Evolutionary conservation across 2,797 vertebrate species (phyloP).

Genomic region (Anguilla obscura): DNA sequence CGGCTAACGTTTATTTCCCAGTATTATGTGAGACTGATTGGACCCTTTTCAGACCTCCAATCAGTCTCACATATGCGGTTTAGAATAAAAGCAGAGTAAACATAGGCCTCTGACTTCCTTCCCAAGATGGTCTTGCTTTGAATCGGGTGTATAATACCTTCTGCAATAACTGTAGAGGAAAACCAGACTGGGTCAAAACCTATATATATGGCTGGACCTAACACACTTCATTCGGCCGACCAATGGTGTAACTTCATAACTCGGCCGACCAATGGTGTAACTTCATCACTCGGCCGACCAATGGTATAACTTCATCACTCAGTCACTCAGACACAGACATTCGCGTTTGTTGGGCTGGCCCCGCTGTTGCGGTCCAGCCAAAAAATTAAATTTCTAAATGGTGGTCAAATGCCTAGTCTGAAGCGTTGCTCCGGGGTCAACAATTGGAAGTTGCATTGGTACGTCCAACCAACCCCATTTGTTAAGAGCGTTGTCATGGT

Average conservation of each 20-base stretch:
- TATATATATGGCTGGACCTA: too few relatives aligned
- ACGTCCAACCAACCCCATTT: too few relatives aligned
- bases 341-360: too few relatives aligned
- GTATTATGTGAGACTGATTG: background rate
- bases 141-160: background rate
- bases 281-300: too few relatives aligned
- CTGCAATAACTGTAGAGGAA: background rate
- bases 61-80: background rate
- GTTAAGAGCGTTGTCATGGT: too few relatives aligned
- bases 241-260: too few relatives aligned
- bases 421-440: background rate
- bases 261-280: too few relatives aligned
- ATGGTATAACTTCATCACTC: too few relatives aligned
- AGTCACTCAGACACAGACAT: too few relatives aligned
- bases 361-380: too few relatives aligned
- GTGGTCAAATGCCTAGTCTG: background rate
- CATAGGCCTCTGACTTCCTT: background rate
- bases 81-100: background rate
- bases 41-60: background rate
- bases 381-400: background rate
- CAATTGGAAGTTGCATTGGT: background rate
- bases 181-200: too few relatives aligned
- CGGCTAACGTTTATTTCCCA: background rate
- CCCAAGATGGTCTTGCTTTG: background rate
- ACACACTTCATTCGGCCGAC: too few relatives aligned